These are phyloP conservation scores for Steromphala cineraria DNA, from an alignment of 2,888 invertebrate genomes.

Conservation along the genomic window DNA sequence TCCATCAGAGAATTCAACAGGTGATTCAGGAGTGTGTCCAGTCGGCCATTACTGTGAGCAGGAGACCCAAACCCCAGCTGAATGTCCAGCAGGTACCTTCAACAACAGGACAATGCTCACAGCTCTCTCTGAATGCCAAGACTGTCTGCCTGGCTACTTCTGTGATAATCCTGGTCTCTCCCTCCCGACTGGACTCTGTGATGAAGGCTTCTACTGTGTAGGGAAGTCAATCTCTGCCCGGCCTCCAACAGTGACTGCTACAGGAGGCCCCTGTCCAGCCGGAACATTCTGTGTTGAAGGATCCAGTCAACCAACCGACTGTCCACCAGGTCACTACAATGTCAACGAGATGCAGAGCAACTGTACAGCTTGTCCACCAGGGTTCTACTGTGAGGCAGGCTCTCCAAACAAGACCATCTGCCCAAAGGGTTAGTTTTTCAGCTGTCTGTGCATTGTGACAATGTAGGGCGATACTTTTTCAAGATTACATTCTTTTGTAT, in stretches of 20 bases:
- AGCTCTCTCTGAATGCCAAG: conserved; percentile 54
- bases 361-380: conserved; percentile 68
- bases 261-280: conserved; percentile 69
- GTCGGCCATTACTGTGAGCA: conserved; percentile 67
- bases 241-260: conserved; percentile 51
- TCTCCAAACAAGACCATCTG: conserved; percentile 55
- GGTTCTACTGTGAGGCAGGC: conserved; percentile 68
- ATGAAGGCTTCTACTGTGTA: conserved; percentile 67
- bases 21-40: conserved; percentile 68
- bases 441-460: too few relatives aligned
- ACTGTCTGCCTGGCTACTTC: conserved; percentile 67
- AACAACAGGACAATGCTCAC: conserved; percentile 63
- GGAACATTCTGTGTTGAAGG: conserved; percentile 69
- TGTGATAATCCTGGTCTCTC: conserved; percentile 66
- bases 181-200: conserved; percentile 44
- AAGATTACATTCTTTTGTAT: too few relatives aligned
- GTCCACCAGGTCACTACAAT: conserved; percentile 68
- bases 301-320: conserved; percentile 56
- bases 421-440: conserved; percentile 65
- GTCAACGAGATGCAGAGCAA: conserved; percentile 52
- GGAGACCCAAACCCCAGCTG: conserved; percentile 60
- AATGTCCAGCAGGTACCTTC: conserved; percentile 71
- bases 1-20: conserved; percentile 56
- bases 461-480: too few relatives aligned
- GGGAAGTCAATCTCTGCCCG: conserved; percentile 62